Evolutionary conservation across 2,113 vertebrate species (phyloP).

Genomic region (Nycticorax nycticorax): DNA sequence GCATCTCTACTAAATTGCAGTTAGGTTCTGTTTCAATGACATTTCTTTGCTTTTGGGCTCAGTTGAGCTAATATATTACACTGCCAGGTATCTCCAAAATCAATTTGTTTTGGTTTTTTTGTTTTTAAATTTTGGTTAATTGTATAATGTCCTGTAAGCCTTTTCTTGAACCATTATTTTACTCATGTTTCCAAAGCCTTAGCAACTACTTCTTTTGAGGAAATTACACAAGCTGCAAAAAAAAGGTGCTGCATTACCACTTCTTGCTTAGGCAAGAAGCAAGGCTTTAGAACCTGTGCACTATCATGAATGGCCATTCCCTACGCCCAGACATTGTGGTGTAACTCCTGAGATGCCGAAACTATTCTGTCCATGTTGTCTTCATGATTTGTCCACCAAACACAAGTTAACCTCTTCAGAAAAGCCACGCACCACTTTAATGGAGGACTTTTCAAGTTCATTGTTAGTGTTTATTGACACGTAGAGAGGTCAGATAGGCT

Average conservation of each 20-base stretch:
- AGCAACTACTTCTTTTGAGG: neutral
- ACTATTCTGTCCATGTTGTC: accelerated
- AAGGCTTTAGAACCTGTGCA: neutral
- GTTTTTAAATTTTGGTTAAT: neutral
- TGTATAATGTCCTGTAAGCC: neutral
- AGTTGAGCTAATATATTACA: neutral
- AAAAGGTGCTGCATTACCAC: neutral
- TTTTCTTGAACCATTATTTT: neutral
- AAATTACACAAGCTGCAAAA: neutral
- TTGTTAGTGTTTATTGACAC: neutral
- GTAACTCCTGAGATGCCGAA: neutral
- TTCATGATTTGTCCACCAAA: neutral
- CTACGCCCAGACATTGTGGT: no score
- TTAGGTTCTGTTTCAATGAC: neutral
- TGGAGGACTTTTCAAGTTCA: neutral
- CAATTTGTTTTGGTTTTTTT: neutral
- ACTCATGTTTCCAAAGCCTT: neutral
- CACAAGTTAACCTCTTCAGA: neutral
- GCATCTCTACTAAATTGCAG: neutral
- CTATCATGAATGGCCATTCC: neutral
- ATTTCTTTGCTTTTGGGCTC: neutral
- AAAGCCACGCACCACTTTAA: neutral
- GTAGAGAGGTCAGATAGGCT: neutral
- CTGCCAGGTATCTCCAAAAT: neutral
- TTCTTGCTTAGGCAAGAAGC: neutral